Evolutionary conservation across 2,888 invertebrate genomes (phyloP).

Genomic region (Pandemis heparana): DNA sequence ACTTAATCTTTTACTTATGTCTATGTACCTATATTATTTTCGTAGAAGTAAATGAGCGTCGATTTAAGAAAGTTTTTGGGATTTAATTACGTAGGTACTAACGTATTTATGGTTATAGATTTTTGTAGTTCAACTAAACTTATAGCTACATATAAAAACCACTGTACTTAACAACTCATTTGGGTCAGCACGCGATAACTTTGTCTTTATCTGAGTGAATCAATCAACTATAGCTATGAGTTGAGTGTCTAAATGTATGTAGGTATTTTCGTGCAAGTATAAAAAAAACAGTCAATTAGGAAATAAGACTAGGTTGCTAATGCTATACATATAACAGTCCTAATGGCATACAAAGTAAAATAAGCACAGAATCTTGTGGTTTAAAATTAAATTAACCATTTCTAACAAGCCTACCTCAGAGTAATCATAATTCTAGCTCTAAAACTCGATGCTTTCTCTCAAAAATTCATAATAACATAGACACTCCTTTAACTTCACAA

Average conservation of each 20-base stretch:
- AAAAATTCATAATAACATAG: background rate
- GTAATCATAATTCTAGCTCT: too few species aligned
- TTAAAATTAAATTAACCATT: too few species aligned
- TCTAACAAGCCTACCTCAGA: too few species aligned
- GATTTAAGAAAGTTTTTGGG: too few species aligned
- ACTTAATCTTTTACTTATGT: background rate
- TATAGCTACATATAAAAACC: background rate
- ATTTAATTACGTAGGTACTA: background rate
- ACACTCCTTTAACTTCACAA: background rate
- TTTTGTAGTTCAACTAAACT: background rate
- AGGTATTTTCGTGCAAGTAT: too few species aligned
- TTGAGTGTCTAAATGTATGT: conserved; percentile 41
- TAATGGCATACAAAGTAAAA: too few species aligned
- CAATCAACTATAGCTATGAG: conserved; percentile 46
- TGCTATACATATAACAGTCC: too few species aligned
- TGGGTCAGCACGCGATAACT: conserved; percentile 56
- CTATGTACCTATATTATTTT: background rate
- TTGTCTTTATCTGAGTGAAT: conserved; percentile 49
- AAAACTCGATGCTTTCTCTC: too few species aligned
- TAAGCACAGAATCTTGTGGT: too few species aligned
- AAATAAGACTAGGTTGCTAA: background rate
- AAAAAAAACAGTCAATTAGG: background rate
- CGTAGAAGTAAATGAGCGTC: too few species aligned
- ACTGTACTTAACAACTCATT: conserved; percentile 51
- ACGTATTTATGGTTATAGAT: background rate